phyloP scores from a whole-genome alignment of 2,113 vertebrate genomes.

The Junco hyemalis region DNA sequence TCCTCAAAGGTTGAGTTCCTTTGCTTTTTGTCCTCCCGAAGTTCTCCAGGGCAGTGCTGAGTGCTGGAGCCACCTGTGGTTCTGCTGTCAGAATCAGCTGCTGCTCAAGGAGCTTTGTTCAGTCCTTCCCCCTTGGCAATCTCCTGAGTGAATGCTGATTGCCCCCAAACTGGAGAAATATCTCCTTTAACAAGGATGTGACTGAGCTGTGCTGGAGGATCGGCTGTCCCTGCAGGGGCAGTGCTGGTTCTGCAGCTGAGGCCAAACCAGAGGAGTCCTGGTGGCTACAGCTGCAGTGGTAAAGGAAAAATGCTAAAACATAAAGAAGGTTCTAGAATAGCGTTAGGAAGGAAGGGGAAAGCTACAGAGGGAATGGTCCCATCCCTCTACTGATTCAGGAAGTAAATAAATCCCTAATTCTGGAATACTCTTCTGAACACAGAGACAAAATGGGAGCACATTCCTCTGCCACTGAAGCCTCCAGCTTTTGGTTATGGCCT shows the following conservation, averaged over 20 bases:
- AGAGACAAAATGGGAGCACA: not conserved
- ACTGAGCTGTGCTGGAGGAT: not conserved
- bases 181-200: not conserved
- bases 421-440: accelerated
- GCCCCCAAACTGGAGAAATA: not conserved
- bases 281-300: not conserved
- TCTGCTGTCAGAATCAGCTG: not conserved
- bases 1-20: not conserved
- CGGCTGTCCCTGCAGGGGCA: not conserved
- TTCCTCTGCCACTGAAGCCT: not conserved
- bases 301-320: not conserved
- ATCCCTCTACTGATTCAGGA: not conserved
- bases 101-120: not conserved
- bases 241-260: not conserved
- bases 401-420: not conserved
- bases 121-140: not conserved
- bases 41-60: not conserved
- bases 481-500: not conserved
- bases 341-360: not conserved
- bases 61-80: not conserved
- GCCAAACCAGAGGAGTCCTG: not conserved
- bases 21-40: not conserved
- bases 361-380: not conserved
- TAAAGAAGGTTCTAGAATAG: not conserved
- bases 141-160: not conserved